A percentile compares a stretch with the other conserved stretches of the same genome.
Evolutionary conservation across 2,797 vertebrate genomes (phyloP).

Genomic region (Sebastolobus alascanus): DNA sequence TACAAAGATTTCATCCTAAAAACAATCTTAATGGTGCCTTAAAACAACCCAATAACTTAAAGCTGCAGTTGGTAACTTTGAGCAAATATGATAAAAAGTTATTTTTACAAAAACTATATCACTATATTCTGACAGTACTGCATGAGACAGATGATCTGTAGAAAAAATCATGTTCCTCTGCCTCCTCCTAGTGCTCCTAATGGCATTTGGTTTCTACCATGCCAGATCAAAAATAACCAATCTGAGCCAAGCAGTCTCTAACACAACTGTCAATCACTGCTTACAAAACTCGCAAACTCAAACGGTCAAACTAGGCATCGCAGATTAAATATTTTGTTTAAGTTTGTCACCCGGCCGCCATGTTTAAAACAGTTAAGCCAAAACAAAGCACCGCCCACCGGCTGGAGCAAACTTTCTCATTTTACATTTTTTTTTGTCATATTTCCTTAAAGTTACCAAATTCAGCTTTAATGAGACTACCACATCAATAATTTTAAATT

Average conservation of each 20-base stretch:
- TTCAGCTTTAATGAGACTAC: too few relatives aligned
- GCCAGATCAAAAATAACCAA: background rate
- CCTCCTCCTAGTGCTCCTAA: background rate
- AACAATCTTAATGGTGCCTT: background rate
- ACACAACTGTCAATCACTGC: background rate
- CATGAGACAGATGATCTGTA: background rate
- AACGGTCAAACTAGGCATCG: background rate
- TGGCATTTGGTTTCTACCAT: background rate
- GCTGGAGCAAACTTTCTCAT: background rate
- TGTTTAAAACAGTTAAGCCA: background rate
- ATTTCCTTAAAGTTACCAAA: too few relatives aligned
- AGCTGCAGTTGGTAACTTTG: background rate
- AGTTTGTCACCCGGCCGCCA: background rate
- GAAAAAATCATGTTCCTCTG: background rate
- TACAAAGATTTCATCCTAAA: background rate
- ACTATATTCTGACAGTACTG: background rate
- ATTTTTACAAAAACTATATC: background rate
- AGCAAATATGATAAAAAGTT: background rate
- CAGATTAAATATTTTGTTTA: background rate
- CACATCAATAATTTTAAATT: background rate
- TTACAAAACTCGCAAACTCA: background rate
- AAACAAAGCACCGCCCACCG: background rate
- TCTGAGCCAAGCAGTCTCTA: background rate
- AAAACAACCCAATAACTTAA: background rate
- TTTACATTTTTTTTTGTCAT: background rate